Percentiles rank a stretch among this genome's conserved stretches.
Evolutionary conservation across 2,888 invertebrate species (phyloP).

Genomic region (Nomada fucata): DNA sequence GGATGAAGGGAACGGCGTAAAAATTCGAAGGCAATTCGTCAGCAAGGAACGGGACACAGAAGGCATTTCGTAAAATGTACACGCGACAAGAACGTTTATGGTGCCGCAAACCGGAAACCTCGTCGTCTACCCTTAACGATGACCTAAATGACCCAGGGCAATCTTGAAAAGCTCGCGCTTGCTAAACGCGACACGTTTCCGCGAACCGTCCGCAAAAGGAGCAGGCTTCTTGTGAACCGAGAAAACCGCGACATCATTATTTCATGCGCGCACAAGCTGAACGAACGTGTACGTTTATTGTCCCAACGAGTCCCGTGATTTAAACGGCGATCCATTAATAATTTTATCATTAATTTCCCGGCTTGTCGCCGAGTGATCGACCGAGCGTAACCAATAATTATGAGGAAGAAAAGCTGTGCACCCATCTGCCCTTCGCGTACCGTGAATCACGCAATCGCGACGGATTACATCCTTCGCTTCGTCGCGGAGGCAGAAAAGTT

Average conservation of each 20-base stretch:
- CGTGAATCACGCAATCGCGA: too few species aligned
- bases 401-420: too few species aligned
- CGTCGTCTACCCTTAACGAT: constrained; percentile 44
- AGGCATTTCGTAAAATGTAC: constrained; percentile 13
- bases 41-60: not conserved
- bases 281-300: constrained; percentile 46
- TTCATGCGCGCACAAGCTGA: constrained; percentile 41
- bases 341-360: constrained; percentile 57
- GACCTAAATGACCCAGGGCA: constrained; percentile 47
- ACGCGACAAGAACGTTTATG: constrained; percentile 35
- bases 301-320: constrained; percentile 44
- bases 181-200: constrained; percentile 55
- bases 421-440: too few species aligned
- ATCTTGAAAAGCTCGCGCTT: constrained; percentile 50
- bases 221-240: constrained; percentile 22
- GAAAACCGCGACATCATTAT: constrained; percentile 52
- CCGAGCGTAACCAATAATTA: not conserved
- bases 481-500: too few species aligned
- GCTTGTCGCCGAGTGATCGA: constrained; percentile 40
- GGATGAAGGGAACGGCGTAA: too few species aligned
- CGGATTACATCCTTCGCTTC: too few species aligned
- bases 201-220: constrained; percentile 42
- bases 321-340: constrained; percentile 50
- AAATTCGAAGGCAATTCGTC: not conserved
- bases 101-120: constrained; percentile 21